phyloP scores from a whole-genome alignment of 2,888 invertebrate species.

The Galerucella nymphaeae region DNA sequence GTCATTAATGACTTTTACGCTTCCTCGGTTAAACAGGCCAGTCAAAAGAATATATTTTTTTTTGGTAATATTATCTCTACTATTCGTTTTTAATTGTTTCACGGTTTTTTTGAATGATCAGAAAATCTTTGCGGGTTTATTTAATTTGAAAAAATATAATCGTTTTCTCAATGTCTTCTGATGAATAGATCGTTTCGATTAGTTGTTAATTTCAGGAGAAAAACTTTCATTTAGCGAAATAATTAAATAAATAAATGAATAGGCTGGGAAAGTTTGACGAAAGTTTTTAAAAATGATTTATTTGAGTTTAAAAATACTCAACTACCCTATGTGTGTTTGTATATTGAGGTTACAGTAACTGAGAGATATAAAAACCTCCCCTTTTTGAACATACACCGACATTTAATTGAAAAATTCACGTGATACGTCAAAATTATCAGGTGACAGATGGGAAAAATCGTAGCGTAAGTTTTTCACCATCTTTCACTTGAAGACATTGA shows the following conservation, averaged over 20 bases:
- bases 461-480: no score
- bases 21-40: not conserved
- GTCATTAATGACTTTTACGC: not conserved
- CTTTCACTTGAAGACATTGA: no score
- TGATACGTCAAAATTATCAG: no score
- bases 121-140: not conserved
- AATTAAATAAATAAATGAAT: not conserved
- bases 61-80: not conserved
- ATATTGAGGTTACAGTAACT: no score
- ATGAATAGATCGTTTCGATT: not conserved
- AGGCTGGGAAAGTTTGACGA: no score
- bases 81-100: not conserved
- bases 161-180: not conserved
- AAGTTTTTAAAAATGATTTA: no score
- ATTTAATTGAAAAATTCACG: no score
- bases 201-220: not conserved
- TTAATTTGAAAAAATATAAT: not conserved
- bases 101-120: not conserved
- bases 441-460: no score
- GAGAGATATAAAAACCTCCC: no score
- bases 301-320: no score
- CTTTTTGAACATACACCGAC: no score
- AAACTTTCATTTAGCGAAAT: not conserved
- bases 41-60: not conserved
- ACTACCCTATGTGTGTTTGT: no score